These are phyloP conservation scores for Prietella phreatophila DNA, from an alignment of 2,113 vertebrate genomes.

Conservation along the genomic window DNA sequence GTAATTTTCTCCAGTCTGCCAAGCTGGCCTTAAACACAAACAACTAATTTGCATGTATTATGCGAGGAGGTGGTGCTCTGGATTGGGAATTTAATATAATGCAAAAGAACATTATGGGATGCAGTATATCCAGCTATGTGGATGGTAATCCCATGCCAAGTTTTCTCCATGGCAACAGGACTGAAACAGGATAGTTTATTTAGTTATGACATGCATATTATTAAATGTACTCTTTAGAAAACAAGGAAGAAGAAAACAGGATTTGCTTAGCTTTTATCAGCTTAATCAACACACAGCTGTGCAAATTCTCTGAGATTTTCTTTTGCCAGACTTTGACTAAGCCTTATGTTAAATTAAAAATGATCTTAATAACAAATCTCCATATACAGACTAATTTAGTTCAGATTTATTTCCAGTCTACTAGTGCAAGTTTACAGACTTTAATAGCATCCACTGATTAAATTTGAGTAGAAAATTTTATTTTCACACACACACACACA, in stretches of 20 bases:
- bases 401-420: neutral
- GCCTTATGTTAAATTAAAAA: neutral
- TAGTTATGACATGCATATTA: neutral
- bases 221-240: neutral
- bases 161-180: slow-evolving; percentile 34
- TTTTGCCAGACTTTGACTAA: neutral
- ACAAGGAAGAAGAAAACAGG: neutral
- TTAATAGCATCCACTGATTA: too few relatives aligned
- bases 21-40: slow-evolving; percentile 42
- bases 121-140: slow-evolving; percentile 21
- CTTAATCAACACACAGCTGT: neutral
- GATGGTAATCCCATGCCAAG: slow-evolving; percentile 23
- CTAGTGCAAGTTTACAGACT: too few relatives aligned
- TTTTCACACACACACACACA: too few relatives aligned
- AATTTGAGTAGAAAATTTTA: too few relatives aligned
- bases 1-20: slow-evolving; percentile 24
- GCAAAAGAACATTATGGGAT: slow-evolving; percentile 39
- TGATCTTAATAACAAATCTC: neutral
- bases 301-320: neutral
- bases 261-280: neutral
- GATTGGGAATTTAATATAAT: slow-evolving; percentile 18
- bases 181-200: neutral
- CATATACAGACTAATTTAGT: neutral
- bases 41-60: slow-evolving; percentile 46
- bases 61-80: slow-evolving; percentile 28